Conservation (phyloP, 2,113 vertebrate genomes). For the Mohoua ochrocephala region DNA sequence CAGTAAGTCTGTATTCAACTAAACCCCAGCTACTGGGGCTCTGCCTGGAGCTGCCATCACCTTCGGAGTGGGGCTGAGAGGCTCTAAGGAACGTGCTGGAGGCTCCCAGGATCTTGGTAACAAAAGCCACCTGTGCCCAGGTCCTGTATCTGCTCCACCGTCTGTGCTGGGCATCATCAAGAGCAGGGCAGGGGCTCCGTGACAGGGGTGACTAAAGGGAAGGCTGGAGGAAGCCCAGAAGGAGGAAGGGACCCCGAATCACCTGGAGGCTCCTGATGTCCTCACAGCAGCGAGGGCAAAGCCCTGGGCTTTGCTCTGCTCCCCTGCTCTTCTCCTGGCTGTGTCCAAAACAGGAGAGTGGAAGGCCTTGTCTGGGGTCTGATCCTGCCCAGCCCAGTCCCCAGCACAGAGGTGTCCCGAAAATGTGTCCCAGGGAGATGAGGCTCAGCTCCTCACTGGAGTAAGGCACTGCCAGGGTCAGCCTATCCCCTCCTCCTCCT, state of each 20-base stretch:
- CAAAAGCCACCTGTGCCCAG: background rate
- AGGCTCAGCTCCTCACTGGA: background rate
- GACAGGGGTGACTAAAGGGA: background rate
- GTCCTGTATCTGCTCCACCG: fast-evolving
- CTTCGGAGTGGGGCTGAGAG: background rate
- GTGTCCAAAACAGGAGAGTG: fast-evolving
- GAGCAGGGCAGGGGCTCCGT: background rate
- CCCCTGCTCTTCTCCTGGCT: background rate
- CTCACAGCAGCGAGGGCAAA: background rate
- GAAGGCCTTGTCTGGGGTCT: background rate
- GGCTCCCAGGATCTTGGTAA: background rate
- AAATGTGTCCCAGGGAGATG: background rate
- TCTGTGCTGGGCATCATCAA: background rate
- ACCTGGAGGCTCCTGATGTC: background rate
- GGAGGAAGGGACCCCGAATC: background rate
- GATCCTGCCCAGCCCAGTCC: background rate
- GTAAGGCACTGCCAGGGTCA: fast-evolving
- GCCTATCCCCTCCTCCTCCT: background rate
- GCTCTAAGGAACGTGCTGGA: background rate
- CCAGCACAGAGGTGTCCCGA: background rate
- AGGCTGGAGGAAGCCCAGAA: background rate
- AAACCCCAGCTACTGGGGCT: background rate
- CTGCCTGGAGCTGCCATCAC: background rate
- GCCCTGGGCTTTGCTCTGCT: background rate
- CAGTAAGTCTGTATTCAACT: fast-evolving